Evolutionary conservation across 1,140 invertebrate species (phyloP), one percentile per base, ranked within the genome.

Genomic region (Drosophila tropicalis): DNA sequence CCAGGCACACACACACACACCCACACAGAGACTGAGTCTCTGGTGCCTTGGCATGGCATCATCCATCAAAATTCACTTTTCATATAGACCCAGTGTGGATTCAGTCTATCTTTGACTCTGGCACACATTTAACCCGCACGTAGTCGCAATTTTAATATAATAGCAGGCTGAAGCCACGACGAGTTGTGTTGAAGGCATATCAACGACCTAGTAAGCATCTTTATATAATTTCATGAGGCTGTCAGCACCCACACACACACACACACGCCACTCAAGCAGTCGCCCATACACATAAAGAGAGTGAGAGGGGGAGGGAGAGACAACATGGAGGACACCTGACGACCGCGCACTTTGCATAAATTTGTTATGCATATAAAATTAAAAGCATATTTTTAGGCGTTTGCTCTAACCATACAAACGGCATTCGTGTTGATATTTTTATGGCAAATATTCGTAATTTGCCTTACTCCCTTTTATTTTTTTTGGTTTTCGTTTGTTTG

Each of bases 351-450:
- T 90, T 90, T 81, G 66, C 82, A 82, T 79, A 86, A 90, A 90
- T 90, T 90, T 87, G 87, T 90, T 90, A 90, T 86, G 82, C 87
- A 87, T 80, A 90, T 90, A 81, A 87, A 90, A 90, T 90, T 90
- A 90, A 90, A 90, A 90, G 87, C 77, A 90, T 90, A 90, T 86
- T 90, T 90, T 81, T 69, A 83, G 73, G 64, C 79, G 70, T 57
- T 56, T 47, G 62, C 41, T 12, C 39, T 25, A 56, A 41, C 55
- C 44, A 29, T 66, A 41, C 40, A 17, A 34, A 19, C 40, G 13
- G 15, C 66, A 47, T 39, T 57, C 32, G 65, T 90, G 84, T 90
- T 89, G 85, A 89, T 89, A 85, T 89, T 90, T 89, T 79, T 79
- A 79, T 74, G 76, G 70, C 76, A 79, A 79, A 79, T 79, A 73